Base-by-base conservation (phyloP, 2,113 vertebrate species). In the Poeciliopsis turrubarensis region DNA sequence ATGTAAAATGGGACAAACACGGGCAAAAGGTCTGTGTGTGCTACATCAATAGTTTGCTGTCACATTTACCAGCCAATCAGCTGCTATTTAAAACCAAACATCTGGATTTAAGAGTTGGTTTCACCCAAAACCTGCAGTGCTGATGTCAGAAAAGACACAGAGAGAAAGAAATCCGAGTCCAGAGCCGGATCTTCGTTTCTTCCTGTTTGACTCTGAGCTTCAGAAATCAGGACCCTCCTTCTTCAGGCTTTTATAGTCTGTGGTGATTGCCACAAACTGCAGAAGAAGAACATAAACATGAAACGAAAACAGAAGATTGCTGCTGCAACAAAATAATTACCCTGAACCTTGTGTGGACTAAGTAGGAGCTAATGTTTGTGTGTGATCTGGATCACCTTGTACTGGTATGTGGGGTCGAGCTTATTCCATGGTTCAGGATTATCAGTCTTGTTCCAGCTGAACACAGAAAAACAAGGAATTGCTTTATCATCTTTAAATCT, bases 351-450 rank as follows among this genome's bases (percentile, higher is more conserved):
- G 4, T 34, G 22, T 31, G 14, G 7, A 32, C 19, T 34, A 17
- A 32, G 15, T 14, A 12, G 22, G 9, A 57, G 51, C 22, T 22
- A 4, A 41, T 61, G 26, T 51, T 6, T 39, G 26, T 34, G 30
- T 68, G 27, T 29, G n/a, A 17, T 44, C 12, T 65, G 19, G 5
- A 14, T 79, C 92, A 97, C 97, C 96, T 98, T 97, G 79, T 97
- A 97, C 82, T 97, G 96, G 84, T 96, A 94, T 5, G 93, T 96
- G 30, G 97, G 96, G 78, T 94, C 94, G 82, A 96, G 92, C 37
- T 97, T 94, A 73, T 97, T 97, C 97, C 97, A 98, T 3, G 96
- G 97, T 12, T 99, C 97, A 0, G 97, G 97, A 76, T 99, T 96
- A 5, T 92, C 95, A 81, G 94, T 96, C 70, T 93, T 93, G 90